A percentile compares a stretch with the other conserved stretches of the same genome.
These are phyloP conservation scores for Zalophus californianus DNA, from an alignment of 2,797 vertebrate species.

Conservation along the genomic window DNA sequence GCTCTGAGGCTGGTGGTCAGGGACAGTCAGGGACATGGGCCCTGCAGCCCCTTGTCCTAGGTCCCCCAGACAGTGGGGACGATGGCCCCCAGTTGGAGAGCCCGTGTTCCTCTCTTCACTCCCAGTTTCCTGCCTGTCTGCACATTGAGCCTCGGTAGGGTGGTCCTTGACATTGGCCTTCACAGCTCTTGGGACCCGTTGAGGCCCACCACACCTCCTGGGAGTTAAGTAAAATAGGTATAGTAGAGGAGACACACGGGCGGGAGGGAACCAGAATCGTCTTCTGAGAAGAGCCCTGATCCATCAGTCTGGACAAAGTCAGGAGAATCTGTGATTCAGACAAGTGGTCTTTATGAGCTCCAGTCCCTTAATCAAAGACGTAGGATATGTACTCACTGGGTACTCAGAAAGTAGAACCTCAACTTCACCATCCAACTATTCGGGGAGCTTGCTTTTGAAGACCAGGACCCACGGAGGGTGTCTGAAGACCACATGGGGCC, in stretches of 20 bases:
- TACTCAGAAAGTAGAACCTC: not conserved
- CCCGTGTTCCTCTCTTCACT: not conserved
- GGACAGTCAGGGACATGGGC: not conserved
- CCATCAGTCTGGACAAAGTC: not conserved
- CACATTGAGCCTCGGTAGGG: not conserved
- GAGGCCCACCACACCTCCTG: not conserved
- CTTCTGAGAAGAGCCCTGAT: not conserved
- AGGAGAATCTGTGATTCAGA: not conserved
- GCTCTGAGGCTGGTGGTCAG: not conserved
- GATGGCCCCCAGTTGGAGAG: not conserved
- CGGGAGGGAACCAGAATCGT: not conserved
- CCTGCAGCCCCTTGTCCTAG: no score
- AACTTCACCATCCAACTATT: no score
- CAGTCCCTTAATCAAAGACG: not conserved
- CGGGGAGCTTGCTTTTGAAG: not conserved
- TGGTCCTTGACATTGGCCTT: not conserved
- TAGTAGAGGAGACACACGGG: no score
- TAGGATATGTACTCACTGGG: not conserved
- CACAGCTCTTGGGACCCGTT: not conserved
- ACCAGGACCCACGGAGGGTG: fast-evolving
- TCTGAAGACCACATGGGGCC: not conserved
- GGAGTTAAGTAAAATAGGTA: not conserved
- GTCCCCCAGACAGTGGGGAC: not conserved
- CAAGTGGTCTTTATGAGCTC: not conserved
- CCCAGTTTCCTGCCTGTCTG: not conserved